Evolutionary conservation across 2,888 invertebrate species (phyloP).

Genomic region (Spialia ferax): DNA sequence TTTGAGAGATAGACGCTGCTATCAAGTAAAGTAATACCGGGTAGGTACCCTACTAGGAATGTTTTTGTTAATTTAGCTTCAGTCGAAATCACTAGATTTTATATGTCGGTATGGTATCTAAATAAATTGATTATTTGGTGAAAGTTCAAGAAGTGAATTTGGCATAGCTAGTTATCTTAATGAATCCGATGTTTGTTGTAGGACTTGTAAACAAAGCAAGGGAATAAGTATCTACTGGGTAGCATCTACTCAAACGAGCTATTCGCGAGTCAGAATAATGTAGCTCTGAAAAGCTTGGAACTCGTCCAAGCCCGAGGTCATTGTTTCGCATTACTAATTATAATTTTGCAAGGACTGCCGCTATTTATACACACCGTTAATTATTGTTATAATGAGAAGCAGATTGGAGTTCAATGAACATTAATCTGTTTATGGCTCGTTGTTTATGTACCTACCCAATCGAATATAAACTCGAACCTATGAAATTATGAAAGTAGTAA

Average conservation of each 20-base stretch:
- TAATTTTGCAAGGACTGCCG: constrained; percentile 30
- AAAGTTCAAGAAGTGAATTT: too few species aligned
- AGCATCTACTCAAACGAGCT: neutral
- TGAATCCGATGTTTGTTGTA: neutral
- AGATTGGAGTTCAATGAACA: neutral
- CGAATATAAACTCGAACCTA: neutral
- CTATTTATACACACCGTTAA: constrained; percentile 12
- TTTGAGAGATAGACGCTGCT: too few species aligned
- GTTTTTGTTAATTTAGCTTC: too few species aligned
- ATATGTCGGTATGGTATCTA: too few species aligned
- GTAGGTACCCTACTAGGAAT: too few species aligned
- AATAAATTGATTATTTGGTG: too few species aligned
- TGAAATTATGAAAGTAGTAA: neutral
- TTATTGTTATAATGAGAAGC: constrained; percentile 1
- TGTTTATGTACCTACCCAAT: neutral
- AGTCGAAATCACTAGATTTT: too few species aligned
- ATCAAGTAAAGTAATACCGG: too few species aligned
- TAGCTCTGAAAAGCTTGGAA: constrained; percentile 26
- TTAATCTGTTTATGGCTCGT: neutral
- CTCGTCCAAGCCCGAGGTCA: constrained; percentile 34
- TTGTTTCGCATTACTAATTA: constrained; percentile 33
- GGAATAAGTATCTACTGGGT: constrained; percentile 9
- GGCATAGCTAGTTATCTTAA: neutral
- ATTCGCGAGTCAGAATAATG: neutral
- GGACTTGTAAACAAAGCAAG: neutral